phyloP scores from a whole-genome alignment of 2,888 invertebrate species.

The Eretmocerus hayati region DNA sequence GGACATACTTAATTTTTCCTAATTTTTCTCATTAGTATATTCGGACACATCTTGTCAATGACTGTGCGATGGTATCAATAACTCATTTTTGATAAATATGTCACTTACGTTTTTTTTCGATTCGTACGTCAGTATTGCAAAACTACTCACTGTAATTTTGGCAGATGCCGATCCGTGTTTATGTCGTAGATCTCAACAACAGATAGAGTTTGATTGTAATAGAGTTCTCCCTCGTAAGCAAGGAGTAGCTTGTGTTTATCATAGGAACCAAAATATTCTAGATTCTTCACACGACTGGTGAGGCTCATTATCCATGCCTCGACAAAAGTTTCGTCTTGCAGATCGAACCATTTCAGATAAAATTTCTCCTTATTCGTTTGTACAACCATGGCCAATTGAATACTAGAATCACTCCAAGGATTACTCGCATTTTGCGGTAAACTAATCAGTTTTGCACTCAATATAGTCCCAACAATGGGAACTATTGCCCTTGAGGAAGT shows the following conservation, averaged over 20 bases:
- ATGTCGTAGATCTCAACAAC: conserved; percentile 41
- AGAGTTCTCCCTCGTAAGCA: conserved; percentile 24
- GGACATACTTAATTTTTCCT: no score
- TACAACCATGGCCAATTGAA: conserved; percentile 9
- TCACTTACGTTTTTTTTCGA: no score
- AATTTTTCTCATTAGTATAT: no score
- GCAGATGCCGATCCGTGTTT: conserved; percentile 25
- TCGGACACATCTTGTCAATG: no score
- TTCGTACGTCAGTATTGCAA: no score
- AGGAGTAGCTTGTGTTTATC: conserved; percentile 33
- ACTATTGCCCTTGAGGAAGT: neutral
- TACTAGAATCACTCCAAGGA: neutral
- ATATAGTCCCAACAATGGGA: conserved; percentile 10
- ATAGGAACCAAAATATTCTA: conserved; percentile 29
- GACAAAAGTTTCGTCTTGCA: neutral
- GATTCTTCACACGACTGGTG: conserved; percentile 1
- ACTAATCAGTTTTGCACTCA: conserved; percentile 20
- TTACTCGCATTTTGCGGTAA: neutral
- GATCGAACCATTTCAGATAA: conserved; percentile 12
- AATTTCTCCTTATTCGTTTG: neutral
- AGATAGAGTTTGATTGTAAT: conserved; percentile 22
- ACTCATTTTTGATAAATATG: no score
- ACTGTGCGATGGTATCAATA: no score
- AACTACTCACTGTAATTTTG: no score
- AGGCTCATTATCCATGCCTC: conserved; percentile 3